These are phyloP conservation scores for Drosophila arawakana DNA, from an alignment of 1,140 invertebrate species.

Conservation along the genomic window DNA sequence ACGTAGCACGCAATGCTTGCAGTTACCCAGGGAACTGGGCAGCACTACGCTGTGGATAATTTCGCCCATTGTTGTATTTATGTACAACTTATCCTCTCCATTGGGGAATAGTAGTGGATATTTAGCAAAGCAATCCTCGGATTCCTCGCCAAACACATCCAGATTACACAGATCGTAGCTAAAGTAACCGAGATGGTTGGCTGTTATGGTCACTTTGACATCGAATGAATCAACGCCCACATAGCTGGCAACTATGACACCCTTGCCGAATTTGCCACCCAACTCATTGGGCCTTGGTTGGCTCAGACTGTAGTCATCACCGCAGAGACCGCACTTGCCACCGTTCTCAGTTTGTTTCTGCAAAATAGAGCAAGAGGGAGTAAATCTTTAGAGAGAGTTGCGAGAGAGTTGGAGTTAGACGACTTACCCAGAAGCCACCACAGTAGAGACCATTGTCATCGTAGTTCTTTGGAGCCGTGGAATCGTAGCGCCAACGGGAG, in stretches of 20 bases:
- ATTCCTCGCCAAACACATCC: constrained; percentile 58
- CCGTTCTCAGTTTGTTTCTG: constrained; percentile 85
- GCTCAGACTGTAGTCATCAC: constrained; percentile 85
- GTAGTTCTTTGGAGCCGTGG: constrained; percentile 86
- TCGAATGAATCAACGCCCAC: constrained; percentile 52
- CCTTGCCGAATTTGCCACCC: constrained; percentile 87
- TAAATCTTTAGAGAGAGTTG: not conserved
- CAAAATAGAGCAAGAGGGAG: not conserved
- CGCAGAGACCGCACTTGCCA: constrained; percentile 87
- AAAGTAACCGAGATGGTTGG: constrained; percentile 86
- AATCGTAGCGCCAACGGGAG: constrained; percentile 88
- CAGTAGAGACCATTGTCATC: constrained; percentile 88
- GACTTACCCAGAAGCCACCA: constrained; percentile 85
- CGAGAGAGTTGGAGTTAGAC: no score
- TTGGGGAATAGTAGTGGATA: constrained; percentile 80
- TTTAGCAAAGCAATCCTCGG: constrained; percentile 62
- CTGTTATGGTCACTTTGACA: constrained; percentile 85
- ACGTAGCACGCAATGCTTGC: constrained; percentile 85
- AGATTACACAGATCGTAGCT: constrained; percentile 86
- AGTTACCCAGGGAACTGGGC: constrained; percentile 48
- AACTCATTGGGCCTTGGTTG: constrained; percentile 87
- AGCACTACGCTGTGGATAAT: constrained; percentile 35
- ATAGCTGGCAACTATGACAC: constrained; percentile 85
- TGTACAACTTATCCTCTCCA: constrained; percentile 39
- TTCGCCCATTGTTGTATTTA: constrained; percentile 38